Conservation (phyloP, 2,888 invertebrate species). For the Yponomeuta sedellus region DNA sequence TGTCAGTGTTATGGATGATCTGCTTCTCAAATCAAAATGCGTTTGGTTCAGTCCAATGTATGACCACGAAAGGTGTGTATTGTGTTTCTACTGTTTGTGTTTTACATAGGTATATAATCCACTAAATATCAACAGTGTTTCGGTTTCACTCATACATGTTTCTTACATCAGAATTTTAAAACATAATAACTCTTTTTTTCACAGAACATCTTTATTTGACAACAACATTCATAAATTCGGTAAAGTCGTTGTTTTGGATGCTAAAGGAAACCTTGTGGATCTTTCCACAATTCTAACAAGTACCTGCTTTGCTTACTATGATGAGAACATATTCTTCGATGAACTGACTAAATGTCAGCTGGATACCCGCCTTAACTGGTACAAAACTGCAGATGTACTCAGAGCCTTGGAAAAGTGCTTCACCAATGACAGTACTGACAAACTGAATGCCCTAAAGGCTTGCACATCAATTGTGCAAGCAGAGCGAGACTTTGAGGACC, state of each 20-base stretch:
- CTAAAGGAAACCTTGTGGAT: slow-evolving; percentile 29
- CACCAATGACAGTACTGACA: not conserved
- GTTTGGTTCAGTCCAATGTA: slow-evolving; percentile 44
- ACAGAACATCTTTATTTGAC: slow-evolving; percentile 54
- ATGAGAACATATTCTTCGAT: slow-evolving; percentile 38
- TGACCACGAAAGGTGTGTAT: slow-evolving; percentile 42
- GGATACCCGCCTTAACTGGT: slow-evolving; percentile 34
- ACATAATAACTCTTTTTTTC: too few relatives aligned
- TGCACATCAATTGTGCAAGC: slow-evolving; percentile 31
- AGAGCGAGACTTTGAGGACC: slow-evolving; percentile 34
- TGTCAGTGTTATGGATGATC: slow-evolving; percentile 31
- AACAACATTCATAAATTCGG: slow-evolving; percentile 57
- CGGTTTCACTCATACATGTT: not conserved
- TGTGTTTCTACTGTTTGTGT: not conserved
- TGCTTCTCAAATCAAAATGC: slow-evolving; percentile 31
- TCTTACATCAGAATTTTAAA: too few relatives aligned
- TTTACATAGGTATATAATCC: not conserved
- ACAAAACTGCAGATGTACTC: slow-evolving; percentile 32
- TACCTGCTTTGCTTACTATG: slow-evolving; percentile 34
- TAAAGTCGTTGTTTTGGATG: slow-evolving; percentile 38
- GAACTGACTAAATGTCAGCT: slow-evolving; percentile 35
- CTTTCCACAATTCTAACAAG: slow-evolving; percentile 34
- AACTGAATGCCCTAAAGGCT: slow-evolving; percentile 15
- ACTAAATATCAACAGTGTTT: not conserved
- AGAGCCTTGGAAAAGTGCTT: not conserved